Conservation (phyloP, 2,113 vertebrate species). For the Synodontis membranacea region DNA sequence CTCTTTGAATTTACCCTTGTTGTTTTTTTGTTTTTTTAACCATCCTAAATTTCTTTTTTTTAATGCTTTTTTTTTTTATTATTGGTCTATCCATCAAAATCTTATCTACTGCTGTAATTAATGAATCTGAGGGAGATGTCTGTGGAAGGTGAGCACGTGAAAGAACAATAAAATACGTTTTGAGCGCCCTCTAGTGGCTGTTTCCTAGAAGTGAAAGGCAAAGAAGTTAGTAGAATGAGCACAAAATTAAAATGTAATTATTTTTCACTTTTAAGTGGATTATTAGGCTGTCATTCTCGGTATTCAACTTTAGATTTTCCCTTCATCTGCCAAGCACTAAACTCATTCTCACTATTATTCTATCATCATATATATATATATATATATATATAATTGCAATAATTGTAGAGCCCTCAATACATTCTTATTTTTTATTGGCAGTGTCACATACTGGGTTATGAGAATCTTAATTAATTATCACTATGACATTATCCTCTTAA, state of each 20-base stretch:
- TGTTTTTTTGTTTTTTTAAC: neutral
- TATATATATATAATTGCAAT: neutral
- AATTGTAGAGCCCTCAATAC: neutral
- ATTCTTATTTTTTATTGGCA: neutral
- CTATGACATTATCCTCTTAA: neutral
- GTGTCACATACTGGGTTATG: neutral
- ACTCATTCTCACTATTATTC: neutral
- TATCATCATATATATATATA: neutral
- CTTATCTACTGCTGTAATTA: neutral
- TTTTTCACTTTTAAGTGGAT: neutral
- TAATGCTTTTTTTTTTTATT: neutral
- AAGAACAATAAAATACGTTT: neutral
- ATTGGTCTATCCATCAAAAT: neutral
- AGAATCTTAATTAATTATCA: neutral
- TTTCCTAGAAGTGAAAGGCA: neutral
- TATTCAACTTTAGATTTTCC: neutral
- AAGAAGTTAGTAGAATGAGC: neutral
- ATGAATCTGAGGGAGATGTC: neutral
- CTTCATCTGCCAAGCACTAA: neutral
- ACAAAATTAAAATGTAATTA: neutral
- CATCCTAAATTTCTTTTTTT: neutral
- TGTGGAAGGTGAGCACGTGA: neutral
- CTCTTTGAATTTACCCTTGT: neutral
- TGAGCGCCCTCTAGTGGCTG: neutral
- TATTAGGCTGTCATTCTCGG: neutral